phyloP scores from a whole-genome alignment of 2,888 invertebrate genomes.

The Erynnis tages region DNA sequence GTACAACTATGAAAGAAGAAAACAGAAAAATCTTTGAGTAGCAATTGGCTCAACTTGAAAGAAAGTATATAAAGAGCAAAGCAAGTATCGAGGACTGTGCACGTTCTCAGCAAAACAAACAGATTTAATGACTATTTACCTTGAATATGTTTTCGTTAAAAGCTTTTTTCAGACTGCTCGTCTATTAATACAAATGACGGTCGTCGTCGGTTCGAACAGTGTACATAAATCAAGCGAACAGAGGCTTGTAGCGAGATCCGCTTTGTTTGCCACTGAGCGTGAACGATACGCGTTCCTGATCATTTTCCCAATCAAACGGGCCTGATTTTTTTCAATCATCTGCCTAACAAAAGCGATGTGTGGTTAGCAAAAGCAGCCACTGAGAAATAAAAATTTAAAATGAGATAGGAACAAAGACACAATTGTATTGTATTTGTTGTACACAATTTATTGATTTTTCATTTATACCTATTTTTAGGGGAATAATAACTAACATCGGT shows the following conservation, averaged over 20 bases:
- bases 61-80: too few species aligned
- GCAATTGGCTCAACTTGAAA: too few species aligned
- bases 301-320: constrained; percentile 48
- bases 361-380: background rate
- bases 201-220: constrained; percentile 55
- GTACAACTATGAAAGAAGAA: too few species aligned
- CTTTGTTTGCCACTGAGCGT: constrained; percentile 44
- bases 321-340: constrained; percentile 23
- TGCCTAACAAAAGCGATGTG: constrained; percentile 5
- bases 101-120: constrained; percentile 1
- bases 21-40: too few species aligned
- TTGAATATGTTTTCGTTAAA: constrained; percentile 63
- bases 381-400: too few species aligned
- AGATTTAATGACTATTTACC: constrained; percentile 46
- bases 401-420: too few species aligned
- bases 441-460: too few species aligned
- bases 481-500: too few species aligned
- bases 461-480: too few species aligned
- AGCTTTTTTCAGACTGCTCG: constrained; percentile 62
- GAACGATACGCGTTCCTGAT: constrained; percentile 44
- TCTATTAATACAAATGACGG: constrained; percentile 74
- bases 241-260: constrained; percentile 44
- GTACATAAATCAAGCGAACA: constrained; percentile 62
- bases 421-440: too few species aligned
- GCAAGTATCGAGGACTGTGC: too few species aligned